phyloP scores from a whole-genome alignment of 2,888 invertebrate genomes.

The Luffia ferchaultella region DNA sequence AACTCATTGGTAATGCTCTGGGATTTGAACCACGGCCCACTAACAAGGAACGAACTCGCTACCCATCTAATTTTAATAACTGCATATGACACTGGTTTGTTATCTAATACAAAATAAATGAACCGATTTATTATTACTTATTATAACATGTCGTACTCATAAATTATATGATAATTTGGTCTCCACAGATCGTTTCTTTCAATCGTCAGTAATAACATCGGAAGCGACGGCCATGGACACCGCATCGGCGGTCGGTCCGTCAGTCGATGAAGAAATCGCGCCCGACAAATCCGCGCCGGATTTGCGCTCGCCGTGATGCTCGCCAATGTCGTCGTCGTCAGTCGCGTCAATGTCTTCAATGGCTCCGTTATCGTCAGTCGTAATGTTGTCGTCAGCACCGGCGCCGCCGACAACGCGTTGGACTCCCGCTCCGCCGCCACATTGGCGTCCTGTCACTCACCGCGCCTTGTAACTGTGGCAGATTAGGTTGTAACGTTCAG shows the following conservation, averaged over 20 bases:
- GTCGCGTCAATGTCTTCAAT: neutral
- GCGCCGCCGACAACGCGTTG: conserved; percentile 32
- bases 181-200: conserved; percentile 69
- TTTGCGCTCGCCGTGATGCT: conserved; percentile 52
- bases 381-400: neutral
- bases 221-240: conserved; percentile 67
- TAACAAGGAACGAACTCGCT: no score
- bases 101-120: no score
- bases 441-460: conserved; percentile 54
- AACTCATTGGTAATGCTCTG: no score
- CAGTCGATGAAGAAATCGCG: conserved; percentile 42
- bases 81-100: no score
- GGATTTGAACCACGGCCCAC: no score
- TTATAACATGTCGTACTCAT: no score
- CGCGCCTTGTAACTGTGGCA: conserved; percentile 31
- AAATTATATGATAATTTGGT: no score
- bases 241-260: conserved; percentile 32
- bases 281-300: conserved; percentile 54
- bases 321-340: conserved; percentile 19
- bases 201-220: conserved; percentile 65
- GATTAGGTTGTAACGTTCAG: conserved; percentile 13
- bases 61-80: no score
- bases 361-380: neutral
- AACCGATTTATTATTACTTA: no score
- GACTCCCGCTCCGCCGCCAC: conserved; percentile 56